phyloP scores from a whole-genome alignment of 92 coral and sea anemone species.

The Epizoanthus stellaris region DNA sequence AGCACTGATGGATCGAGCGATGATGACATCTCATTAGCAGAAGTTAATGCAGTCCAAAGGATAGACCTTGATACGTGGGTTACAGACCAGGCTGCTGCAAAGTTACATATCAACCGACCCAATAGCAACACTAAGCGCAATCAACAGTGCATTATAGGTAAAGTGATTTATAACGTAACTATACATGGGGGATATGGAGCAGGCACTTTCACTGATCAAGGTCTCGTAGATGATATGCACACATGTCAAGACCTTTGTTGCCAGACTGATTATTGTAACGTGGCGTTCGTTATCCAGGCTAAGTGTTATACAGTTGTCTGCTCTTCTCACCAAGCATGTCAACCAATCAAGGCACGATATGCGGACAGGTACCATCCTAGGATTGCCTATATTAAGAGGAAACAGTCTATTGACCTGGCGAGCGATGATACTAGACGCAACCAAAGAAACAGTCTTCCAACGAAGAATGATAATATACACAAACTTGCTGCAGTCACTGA shows the following conservation, averaged over 20 bases:
- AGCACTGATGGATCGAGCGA: neutral
- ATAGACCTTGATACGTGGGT: slow-evolving; percentile 5
- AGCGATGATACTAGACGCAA: neutral
- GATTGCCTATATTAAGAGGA: slow-evolving; percentile 11
- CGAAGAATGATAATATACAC: neutral
- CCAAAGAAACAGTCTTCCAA: neutral
- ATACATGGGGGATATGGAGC: slow-evolving; percentile 81
- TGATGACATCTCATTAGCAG: too few species aligned
- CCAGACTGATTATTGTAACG: slow-evolving; percentile 77
- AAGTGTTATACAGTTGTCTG: slow-evolving; percentile 88
- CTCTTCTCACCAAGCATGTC: slow-evolving; percentile 35
- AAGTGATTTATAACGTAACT: slow-evolving; percentile 73
- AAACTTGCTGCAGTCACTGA: neutral
- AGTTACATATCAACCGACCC: neutral
- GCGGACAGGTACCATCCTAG: slow-evolving; percentile 18
- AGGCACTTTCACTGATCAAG: slow-evolving; percentile 78
- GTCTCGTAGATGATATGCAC: slow-evolving; percentile 73
- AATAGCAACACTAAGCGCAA: neutral
- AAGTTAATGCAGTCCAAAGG: too few species aligned
- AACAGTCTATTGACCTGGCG: neutral
- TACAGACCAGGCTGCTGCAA: neutral
- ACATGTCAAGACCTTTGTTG: slow-evolving; percentile 88
- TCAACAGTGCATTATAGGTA: slow-evolving; percentile 53
- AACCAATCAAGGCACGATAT: slow-evolving; percentile 34
- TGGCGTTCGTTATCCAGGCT: slow-evolving; percentile 85